Evolutionary conservation across 2,113 vertebrate genomes (phyloP), one percentile per base, ranked within the genome.

Genomic region (Acanthochromis polyacanthus): DNA sequence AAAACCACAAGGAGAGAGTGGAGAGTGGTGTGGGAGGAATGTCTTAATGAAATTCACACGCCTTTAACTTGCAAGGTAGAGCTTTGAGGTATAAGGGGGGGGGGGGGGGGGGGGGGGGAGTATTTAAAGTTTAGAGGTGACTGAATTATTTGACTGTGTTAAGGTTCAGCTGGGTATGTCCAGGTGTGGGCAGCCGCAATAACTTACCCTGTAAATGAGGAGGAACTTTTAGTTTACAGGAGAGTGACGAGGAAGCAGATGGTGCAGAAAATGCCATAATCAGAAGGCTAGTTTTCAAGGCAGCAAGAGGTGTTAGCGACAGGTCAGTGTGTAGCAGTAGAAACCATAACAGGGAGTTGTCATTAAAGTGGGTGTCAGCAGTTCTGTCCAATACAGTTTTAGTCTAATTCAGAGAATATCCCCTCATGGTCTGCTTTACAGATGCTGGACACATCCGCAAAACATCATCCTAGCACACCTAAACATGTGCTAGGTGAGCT

Each of bases 31-130:
- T 80, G 71, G 81, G 72, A 16, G 82, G 84, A 76, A 71, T 69
- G 78, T 66, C 50, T 85, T 86, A 85, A 88, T 85, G 53, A 67
- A 73, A 79, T 87, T 75, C 74, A 63, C 57, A 38, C 8, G 20
- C 73, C 64, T 79, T 59, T 69, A 80, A 87, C 53, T 83, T 25
- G 46, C 62, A 23, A 70, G 43, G 57, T 45, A n/a, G 52, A 74
- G 63, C 48, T 30, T 36, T 14, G 50, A 17, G 50, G 43, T 14
- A 10, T 15, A 46, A 48, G 50, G 11, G 52, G 5, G 22, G 28
- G 58, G 59, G 62, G 43, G 58, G 59, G 62, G 43, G 50, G 11
- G 52, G 5, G 22, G 28, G 58, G 59, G 62, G 43, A n/a, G n/a
- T 15, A 15, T 48, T 67, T 22, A 25, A 80, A 59, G 80, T 82